phyloP scores from a whole-genome alignment of 2,888 invertebrate species.

The Chymomyza amoena region DNA sequence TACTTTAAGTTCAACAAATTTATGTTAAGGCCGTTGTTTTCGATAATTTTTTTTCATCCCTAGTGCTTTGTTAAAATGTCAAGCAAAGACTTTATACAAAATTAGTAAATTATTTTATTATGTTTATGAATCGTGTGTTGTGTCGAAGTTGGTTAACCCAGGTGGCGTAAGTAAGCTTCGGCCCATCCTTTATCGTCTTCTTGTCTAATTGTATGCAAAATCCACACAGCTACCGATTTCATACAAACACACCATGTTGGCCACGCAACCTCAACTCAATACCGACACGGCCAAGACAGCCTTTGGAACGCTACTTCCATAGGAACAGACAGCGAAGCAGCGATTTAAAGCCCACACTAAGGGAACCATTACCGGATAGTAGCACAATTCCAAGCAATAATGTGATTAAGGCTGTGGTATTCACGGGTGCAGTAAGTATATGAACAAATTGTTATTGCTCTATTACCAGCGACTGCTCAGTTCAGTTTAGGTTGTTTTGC shows the following conservation, averaged over 20 bases:
- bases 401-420: conserved; percentile 71
- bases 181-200: background rate
- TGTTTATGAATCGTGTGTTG: conserved; percentile 64
- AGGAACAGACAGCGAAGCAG: conserved; percentile 36
- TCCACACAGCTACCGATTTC: conserved; percentile 52
- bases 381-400: conserved; percentile 63
- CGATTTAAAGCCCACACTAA: conserved; percentile 40
- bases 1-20: too few relatives aligned
- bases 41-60: background rate
- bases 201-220: conserved; percentile 7
- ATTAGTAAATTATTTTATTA: conserved; percentile 55
- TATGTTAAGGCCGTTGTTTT: background rate
- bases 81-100: conserved; percentile 58
- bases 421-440: conserved; percentile 72
- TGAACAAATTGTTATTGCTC: background rate
- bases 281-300: conserved; percentile 21
- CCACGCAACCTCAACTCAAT: conserved; percentile 32
- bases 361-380: conserved; percentile 39
- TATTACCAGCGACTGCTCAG: conserved; percentile 75
- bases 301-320: conserved; percentile 43
- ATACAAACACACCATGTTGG: conserved; percentile 20
- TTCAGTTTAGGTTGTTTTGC: conserved; percentile 84
- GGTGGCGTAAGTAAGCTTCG: conserved; percentile 61
- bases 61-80: conserved; percentile 20
- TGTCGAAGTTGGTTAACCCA: conserved; percentile 60